phyloP scores from a whole-genome alignment of 2,888 invertebrate species.

The Aelia acuminata region DNA sequence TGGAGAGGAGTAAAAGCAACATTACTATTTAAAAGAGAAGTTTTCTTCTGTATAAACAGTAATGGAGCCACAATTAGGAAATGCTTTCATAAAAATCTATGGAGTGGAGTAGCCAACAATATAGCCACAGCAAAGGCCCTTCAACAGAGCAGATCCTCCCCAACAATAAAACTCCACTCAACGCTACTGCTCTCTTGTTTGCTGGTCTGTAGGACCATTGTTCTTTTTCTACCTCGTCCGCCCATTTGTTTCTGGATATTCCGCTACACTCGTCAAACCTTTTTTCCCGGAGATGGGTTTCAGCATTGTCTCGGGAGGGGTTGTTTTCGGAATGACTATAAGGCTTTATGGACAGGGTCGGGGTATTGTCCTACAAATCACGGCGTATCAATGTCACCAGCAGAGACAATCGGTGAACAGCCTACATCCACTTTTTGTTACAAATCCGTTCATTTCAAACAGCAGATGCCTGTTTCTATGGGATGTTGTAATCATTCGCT shows the following conservation, averaged over 20 bases:
- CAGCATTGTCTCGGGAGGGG: neutral
- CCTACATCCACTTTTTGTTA: neutral
- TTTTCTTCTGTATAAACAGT: neutral
- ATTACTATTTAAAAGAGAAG: neutral
- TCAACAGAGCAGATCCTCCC: neutral
- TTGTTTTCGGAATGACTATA: neutral
- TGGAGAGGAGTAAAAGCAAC: neutral
- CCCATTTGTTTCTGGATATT: slow-evolving; percentile 30
- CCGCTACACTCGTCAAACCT: slow-evolving; percentile 24
- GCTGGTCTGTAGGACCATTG: neutral
- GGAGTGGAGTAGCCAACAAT: neutral
- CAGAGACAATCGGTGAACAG: neutral
- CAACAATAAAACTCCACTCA: slow-evolving; percentile 40
- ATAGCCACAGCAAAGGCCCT: neutral
- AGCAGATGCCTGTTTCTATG: no score
- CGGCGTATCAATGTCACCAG: neutral
- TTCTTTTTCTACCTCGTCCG: slow-evolving; percentile 6
- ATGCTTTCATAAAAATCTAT: slow-evolving; percentile 11
- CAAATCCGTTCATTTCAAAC: neutral
- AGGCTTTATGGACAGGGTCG: neutral
- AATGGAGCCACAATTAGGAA: neutral
- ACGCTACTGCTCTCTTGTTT: neutral
- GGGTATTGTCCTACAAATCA: neutral
- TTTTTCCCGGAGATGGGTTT: slow-evolving; percentile 24
- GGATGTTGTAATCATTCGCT: no score